Conservation (phyloP, 2,113 vertebrate species). For the human (Homo sapiens) region DNA sequence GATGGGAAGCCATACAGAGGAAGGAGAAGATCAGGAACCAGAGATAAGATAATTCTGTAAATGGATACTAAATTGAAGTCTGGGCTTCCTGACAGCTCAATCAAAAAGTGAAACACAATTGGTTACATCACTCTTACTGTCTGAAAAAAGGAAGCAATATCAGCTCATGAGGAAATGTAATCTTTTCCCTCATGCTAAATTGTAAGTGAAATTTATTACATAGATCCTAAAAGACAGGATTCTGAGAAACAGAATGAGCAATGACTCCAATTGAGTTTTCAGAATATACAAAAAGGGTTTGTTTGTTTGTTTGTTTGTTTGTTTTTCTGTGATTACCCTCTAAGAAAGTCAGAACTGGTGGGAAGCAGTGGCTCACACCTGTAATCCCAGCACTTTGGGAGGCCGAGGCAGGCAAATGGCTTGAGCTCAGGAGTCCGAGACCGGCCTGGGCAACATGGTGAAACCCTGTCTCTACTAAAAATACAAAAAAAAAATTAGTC, state of each 20-base stretch:
- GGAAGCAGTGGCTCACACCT: too few species aligned
- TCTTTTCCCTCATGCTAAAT: conserved; percentile 1
- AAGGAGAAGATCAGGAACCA: conserved; percentile 29
- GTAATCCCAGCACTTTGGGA: too few species aligned
- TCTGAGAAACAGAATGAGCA: background rate
- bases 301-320: background rate
- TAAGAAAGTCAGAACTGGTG: background rate
- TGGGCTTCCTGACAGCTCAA: conserved; percentile 46
- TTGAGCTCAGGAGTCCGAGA: too few species aligned
- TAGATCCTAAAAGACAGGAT: background rate
- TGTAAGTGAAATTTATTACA: conserved; percentile 50
- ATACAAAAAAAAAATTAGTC: too few species aligned
- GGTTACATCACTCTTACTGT: conserved; percentile 24
- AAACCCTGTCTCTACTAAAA: too few species aligned
- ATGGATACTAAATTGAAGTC: conserved; percentile 42
- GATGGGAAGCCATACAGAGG: background rate
- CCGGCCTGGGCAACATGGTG: too few species aligned
- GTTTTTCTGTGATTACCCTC: background rate
- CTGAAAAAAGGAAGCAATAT: conserved; percentile 28
- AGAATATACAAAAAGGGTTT: background rate
- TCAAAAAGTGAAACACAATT: conserved; percentile 52
- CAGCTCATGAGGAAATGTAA: conserved; percentile 36
- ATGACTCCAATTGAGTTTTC: background rate
- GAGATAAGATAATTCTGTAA: conserved; percentile 57
- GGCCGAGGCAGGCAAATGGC: accelerated